Percentiles rank a stretch among this genome's conserved stretches.
Evolutionary conservation across 2,797 vertebrate genomes (phyloP).

Genomic region (Sebastes vulpes): DNA sequence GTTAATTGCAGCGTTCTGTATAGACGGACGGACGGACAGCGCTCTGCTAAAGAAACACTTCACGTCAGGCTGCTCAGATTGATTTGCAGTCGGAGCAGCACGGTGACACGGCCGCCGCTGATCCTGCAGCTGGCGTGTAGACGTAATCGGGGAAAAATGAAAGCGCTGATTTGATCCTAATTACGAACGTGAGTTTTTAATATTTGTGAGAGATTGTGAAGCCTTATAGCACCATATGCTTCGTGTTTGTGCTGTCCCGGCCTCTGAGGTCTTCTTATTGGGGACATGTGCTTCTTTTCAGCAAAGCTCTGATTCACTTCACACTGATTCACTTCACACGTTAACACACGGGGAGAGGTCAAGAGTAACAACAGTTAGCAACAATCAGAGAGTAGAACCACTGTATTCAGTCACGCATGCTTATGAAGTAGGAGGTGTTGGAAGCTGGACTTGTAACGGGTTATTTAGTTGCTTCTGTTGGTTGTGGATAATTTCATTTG

Average conservation of each 20-base stretch:
- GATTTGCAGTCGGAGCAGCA: slow-evolving; percentile 34
- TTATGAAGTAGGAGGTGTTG: not conserved
- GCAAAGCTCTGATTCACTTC: not conserved
- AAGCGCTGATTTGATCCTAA: slow-evolving; percentile 18
- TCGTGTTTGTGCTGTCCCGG: not conserved
- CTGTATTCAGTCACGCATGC: not conserved
- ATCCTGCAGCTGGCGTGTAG: not conserved
- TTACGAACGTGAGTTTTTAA: not conserved
- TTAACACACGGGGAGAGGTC: not conserved
- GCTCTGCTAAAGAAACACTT: not conserved
- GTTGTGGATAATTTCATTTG: not conserved
- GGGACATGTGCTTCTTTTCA: not conserved
- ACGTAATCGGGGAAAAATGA: not conserved
- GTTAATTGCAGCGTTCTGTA: slow-evolving; percentile 20
- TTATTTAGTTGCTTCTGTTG: not conserved
- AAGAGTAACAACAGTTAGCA: not conserved
- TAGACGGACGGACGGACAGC: not conserved
- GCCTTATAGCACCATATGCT: not conserved
- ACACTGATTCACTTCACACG: not conserved
- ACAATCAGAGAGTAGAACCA: too few species aligned
- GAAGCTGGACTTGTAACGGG: not conserved
- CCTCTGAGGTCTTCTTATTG: not conserved
- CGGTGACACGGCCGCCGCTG: not conserved
- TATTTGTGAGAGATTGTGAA: not conserved
- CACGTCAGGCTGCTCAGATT: not conserved